A percentile compares a stretch with the other conserved stretches of the same genome.
phyloP scores from a whole-genome alignment of 1,140 invertebrate genomes.

The Drosophila serrata region DNA sequence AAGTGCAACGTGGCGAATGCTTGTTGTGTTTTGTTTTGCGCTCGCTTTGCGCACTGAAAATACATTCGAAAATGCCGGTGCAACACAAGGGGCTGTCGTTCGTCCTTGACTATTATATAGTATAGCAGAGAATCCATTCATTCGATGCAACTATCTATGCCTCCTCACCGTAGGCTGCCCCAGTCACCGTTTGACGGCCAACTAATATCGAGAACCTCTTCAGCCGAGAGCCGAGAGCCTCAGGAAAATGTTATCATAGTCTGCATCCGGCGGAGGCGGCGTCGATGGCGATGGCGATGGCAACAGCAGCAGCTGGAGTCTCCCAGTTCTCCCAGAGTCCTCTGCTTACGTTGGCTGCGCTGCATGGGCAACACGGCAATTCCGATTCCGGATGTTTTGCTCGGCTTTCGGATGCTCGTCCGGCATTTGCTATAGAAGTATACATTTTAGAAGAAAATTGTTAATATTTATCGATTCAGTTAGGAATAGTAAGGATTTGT shows the following conservation, averaged over 20 bases:
- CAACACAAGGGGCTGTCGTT: constrained; percentile 28
- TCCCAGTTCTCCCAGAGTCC: constrained; percentile 3
- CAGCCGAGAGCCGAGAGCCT: constrained; percentile 40
- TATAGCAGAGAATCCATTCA: constrained; percentile 34
- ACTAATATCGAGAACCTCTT: constrained; percentile 66
- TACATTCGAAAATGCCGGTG: constrained; percentile 48
- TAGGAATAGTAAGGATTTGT: too few relatives aligned
- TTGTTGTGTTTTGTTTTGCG: constrained; percentile 42
- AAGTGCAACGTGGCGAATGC: constrained; percentile 66
- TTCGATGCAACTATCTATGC: constrained; percentile 11
- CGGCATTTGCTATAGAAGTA: too few relatives aligned
- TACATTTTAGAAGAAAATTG: too few relatives aligned
- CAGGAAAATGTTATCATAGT: constrained; percentile 79
- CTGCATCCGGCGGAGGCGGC: constrained; percentile 72
- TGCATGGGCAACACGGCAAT: constrained; percentile 43
- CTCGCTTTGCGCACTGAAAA: constrained; percentile 45
- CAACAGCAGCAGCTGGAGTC: constrained; percentile 9
- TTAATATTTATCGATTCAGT: too few relatives aligned
- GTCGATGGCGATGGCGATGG: constrained; percentile 2
- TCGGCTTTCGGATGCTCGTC: constrained; percentile 74
- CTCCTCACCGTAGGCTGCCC: constrained; percentile 22
- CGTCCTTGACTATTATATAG: constrained; percentile 25
- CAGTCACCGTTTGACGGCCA: constrained; percentile 27
- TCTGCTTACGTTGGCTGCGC: constrained; percentile 4
- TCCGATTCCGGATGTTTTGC: constrained; percentile 38